phyloP scores from a whole-genome alignment of 2,888 invertebrate species.

The Heliconius erato region DNA sequence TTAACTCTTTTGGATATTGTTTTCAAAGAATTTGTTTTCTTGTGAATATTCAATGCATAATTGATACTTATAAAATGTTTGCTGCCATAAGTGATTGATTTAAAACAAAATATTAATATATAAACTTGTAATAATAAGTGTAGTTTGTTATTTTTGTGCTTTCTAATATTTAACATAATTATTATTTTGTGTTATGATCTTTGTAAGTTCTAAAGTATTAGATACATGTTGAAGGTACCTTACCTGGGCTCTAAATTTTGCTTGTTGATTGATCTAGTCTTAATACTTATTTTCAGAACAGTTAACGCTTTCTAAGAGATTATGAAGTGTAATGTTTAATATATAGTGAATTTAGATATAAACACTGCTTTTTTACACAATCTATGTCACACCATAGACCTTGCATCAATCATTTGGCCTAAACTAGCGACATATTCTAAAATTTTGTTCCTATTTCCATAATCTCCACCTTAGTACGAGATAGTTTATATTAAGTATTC shows the following conservation, averaged over 20 bases:
- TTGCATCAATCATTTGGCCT: constrained; percentile 39
- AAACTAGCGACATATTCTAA: constrained; percentile 47
- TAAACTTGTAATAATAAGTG: constrained; percentile 44
- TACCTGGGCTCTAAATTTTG: constrained; percentile 52
- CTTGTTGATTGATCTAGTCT: constrained; percentile 59
- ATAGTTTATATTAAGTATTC: constrained; percentile 41
- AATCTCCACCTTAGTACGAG: constrained; percentile 42
- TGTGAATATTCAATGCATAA: constrained; percentile 31
- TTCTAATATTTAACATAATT: constrained; percentile 44
- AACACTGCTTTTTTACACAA: constrained; percentile 31
- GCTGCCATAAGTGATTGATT: constrained; percentile 76
- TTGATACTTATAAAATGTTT: constrained; percentile 56
- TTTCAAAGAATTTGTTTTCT: constrained; percentile 23
- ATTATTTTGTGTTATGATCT: constrained; percentile 54
- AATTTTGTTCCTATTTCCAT: constrained; percentile 49
- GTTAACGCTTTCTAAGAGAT: constrained; percentile 50
- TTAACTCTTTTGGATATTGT: not conserved
- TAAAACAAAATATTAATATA: constrained; percentile 55
- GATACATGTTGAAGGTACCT: constrained; percentile 23
- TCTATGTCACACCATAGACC: constrained; percentile 37
- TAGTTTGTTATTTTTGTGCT: constrained; percentile 51
- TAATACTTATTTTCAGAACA: constrained; percentile 54
- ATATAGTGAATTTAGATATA: constrained; percentile 46
- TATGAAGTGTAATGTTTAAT: constrained; percentile 47
- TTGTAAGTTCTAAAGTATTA: constrained; percentile 47